These are phyloP conservation scores for Monochamus saltuarius DNA, from an alignment of 1,140 invertebrate species.

Conservation along the genomic window DNA sequence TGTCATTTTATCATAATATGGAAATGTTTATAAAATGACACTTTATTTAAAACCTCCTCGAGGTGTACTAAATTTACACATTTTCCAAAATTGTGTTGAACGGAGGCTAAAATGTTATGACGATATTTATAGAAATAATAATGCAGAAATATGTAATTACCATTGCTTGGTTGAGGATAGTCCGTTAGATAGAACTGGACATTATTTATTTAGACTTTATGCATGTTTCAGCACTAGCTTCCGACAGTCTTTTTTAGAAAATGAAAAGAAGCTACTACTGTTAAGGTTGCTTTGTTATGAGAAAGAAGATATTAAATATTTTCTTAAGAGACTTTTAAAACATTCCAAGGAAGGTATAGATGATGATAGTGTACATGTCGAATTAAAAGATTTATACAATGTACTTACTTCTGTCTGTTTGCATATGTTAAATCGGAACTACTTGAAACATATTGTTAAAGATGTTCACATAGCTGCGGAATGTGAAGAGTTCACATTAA, in stretches of 20 bases:
- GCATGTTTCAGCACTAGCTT: constrained; percentile 43
- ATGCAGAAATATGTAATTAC: constrained; percentile 46
- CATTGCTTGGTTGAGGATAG: constrained; percentile 63
- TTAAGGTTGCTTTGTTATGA: constrained; percentile 43
- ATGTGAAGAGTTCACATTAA: constrained; percentile 9
- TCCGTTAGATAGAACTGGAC: constrained; percentile 58
- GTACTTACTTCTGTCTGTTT: constrained; percentile 38
- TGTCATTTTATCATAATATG: no score
- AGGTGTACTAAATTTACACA: constrained; percentile 19
- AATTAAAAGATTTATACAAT: constrained; percentile 39
- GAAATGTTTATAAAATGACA: constrained; percentile 15
- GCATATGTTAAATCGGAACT: constrained; percentile 17
- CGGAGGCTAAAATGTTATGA: constrained; percentile 18
- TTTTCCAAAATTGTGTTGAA: constrained; percentile 21
- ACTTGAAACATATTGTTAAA: constrained; percentile 21
- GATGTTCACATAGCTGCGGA: neutral
- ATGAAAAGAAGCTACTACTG: constrained; percentile 48
- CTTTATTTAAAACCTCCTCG: constrained; percentile 31
- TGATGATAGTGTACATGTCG: constrained; percentile 7
- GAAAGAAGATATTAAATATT: constrained; percentile 48
- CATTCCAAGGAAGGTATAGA: constrained; percentile 43
- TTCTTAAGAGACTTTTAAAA: constrained; percentile 51
- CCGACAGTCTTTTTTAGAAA: constrained; percentile 41
- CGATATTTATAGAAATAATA: neutral
- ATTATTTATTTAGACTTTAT: constrained; percentile 59